Conservation (phyloP, 64 coral and sea anemone species). For the Pocillopora damicornis region DNA sequence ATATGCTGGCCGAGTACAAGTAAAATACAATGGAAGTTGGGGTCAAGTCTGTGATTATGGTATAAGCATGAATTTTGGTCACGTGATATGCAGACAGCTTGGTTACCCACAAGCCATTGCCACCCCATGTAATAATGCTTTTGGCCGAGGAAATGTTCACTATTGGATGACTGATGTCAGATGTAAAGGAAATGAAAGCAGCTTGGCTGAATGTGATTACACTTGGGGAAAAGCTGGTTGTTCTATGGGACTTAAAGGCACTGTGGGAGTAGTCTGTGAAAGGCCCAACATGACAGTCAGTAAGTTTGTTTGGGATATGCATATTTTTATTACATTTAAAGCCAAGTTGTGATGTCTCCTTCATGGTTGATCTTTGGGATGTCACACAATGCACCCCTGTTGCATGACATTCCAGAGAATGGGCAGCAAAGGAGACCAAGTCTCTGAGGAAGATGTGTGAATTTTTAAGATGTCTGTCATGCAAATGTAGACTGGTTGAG, state of each 20-base stretch:
- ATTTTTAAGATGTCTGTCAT: too few relatives aligned
- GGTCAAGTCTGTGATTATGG: constrained; percentile 30
- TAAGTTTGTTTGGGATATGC: neutral
- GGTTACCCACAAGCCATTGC: constrained; percentile 37
- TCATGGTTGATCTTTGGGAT: too few relatives aligned
- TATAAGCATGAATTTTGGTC: constrained; percentile 11
- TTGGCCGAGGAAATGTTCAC: neutral
- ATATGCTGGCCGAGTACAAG: constrained; percentile 38
- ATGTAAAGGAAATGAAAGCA: constrained; percentile 46
- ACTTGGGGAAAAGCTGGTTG: constrained; percentile 4
- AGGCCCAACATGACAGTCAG: neutral
- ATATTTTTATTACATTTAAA: too few relatives aligned
- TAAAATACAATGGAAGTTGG: constrained; percentile 51
- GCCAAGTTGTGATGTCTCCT: too few relatives aligned
- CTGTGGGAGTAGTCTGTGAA: constrained; percentile 31
- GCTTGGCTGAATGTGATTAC: constrained; percentile 25
- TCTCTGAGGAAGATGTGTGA: too few relatives aligned
- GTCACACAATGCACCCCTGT: too few relatives aligned
- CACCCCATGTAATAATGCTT: constrained; percentile 33
- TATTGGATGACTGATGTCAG: constrained; percentile 26
- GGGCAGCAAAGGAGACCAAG: too few relatives aligned
- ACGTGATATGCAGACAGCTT: constrained; percentile 47
- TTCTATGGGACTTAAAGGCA: accelerated
- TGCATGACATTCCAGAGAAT: too few relatives aligned
- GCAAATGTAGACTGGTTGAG: too few relatives aligned